phyloP scores from a whole-genome alignment of 2,797 vertebrate genomes.

The Arrhamphus sclerolepis region DNA sequence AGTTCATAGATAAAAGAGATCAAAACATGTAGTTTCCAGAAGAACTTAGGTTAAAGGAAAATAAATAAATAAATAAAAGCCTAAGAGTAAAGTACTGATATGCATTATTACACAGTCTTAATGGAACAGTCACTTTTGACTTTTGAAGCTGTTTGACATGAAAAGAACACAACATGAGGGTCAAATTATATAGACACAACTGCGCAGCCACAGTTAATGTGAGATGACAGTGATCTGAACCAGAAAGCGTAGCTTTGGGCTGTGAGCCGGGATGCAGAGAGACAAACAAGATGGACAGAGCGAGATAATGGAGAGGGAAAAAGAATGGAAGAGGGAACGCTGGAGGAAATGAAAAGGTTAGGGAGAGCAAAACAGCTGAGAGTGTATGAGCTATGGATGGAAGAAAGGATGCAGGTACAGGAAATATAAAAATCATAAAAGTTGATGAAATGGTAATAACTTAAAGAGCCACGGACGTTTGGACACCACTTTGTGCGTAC shows the following conservation, averaged over 20 bases:
- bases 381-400: neutral
- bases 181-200: constrained; percentile 14
- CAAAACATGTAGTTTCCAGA: too few relatives aligned
- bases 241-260: constrained; percentile 47
- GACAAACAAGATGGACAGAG: constrained; percentile 3
- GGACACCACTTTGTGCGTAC: neutral
- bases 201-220: constrained; percentile 38
- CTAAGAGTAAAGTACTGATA: too few relatives aligned
- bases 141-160: too few relatives aligned
- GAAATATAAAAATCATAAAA: constrained; percentile 5
- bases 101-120: too few relatives aligned
- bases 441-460: neutral
- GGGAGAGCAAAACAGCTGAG: neutral
- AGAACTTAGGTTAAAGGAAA: too few relatives aligned
- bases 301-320: constrained; percentile 14
- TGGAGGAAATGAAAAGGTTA: neutral
- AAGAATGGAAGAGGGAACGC: neutral
- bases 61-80: too few relatives aligned
- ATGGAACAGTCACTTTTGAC: too few relatives aligned
- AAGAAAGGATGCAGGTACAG: neutral
- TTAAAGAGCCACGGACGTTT: neutral
- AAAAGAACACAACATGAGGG: too few relatives aligned
- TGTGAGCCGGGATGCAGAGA: constrained; percentile 28
- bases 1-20: too few relatives aligned
- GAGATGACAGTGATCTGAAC: constrained; percentile 61